Base-by-base conservation (phyloP, 2,797 vertebrate species). In the Coluber constrictor region DNA sequence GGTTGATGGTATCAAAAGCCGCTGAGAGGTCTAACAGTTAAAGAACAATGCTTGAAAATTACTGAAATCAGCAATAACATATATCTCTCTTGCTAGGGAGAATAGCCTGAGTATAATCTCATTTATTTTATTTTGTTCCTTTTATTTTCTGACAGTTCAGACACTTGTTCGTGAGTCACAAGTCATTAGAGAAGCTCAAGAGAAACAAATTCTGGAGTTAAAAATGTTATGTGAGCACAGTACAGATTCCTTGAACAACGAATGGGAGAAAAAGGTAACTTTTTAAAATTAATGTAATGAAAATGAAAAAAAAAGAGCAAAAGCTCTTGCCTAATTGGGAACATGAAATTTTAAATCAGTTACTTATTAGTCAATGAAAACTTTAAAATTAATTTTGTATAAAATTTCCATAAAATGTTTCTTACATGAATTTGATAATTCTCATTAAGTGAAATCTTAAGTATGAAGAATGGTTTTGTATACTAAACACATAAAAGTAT, bases 251-350 rank as follows among this genome's bases (percentile, higher is more conserved):
- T 94, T 99, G 96, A 99, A 98, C 97, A 99, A 99, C 1, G 98
- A 99, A 93, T 99, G 98, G 98, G 99, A 99, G 97, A 99, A 98
- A 96, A 99, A 98, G 98, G 99, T 99, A 98, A 94, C 0, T 60
- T 89, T 94, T 92, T 43, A 2, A 2, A 2, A n/a, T 93, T 25
- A 54, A 89, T 83, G 29, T 32, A 63, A 32, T 92, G 57, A 43
- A 43, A 93, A 90, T 88, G n/a, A 27, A 54, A 16, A 54, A 10
- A 13, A 8, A 5, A 51, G 43, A 43, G 51, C 43, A 29, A 56
- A 90, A 57, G 56, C 56, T 91, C 4, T 5, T 47, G 18, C 29
- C n/a, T 61, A 18, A 61, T 86, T 86, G 57, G 18, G 11, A 61
- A 20, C 10, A n/a, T n/a, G n/a, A 60, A 86, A 86, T 61, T 91